A percentile compares a stretch with the other conserved stretches of the same genome.
Evolutionary conservation across 2,888 invertebrate species (phyloP).

Genomic region (Diachrysia chrysitis): DNA sequence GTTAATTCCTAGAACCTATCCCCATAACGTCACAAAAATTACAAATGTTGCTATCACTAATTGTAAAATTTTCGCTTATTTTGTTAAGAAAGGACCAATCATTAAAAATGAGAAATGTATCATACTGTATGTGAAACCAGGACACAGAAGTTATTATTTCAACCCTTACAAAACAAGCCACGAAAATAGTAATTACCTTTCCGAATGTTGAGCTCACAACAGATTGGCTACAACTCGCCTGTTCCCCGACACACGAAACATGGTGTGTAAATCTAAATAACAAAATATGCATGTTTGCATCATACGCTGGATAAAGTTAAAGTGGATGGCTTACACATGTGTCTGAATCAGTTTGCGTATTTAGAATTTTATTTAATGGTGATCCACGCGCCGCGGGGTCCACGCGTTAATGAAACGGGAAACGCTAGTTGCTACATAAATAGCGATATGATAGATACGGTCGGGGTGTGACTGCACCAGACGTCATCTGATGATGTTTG

Average conservation of each 20-base stretch:
- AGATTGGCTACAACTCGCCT: neutral
- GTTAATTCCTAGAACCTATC: no score
- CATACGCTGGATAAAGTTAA: neutral
- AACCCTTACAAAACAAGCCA: neutral
- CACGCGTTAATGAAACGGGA: neutral
- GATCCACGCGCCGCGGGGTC: neutral
- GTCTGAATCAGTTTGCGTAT: neutral
- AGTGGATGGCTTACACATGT: slow-evolving; percentile 2
- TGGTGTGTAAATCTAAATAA: neutral
- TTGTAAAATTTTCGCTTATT: no score
- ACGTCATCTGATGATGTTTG: neutral
- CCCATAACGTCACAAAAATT: no score
- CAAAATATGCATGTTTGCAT: slow-evolving; percentile 7
- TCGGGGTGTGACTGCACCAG: neutral
- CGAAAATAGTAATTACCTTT: neutral
- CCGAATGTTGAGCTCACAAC: neutral
- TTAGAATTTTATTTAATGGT: neutral
- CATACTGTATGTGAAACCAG: neutral
- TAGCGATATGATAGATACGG: neutral
- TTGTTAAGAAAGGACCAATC: no score
- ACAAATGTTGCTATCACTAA: no score
- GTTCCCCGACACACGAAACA: neutral
- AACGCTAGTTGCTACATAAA: neutral
- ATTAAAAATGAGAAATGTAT: neutral
- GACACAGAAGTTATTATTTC: neutral